Conservation (phyloP, 2,888 invertebrate genomes). For the Brachyopa scutellaris region DNA sequence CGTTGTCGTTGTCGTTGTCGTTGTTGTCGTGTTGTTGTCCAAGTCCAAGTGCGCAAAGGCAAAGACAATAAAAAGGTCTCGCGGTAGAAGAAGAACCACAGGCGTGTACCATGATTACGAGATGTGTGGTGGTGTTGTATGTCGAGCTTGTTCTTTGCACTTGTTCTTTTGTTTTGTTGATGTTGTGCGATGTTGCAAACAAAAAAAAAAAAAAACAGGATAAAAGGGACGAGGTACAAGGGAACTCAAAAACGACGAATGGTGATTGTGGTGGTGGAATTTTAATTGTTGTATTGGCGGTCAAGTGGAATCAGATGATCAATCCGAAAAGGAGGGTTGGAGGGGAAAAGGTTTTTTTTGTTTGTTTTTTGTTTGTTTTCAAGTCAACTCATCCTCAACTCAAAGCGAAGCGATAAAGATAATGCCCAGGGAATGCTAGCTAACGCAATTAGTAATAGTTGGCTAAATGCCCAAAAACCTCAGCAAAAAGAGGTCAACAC, state of each 20-base stretch:
- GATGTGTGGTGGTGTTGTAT: slow-evolving; percentile 63
- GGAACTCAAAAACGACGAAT: background rate
- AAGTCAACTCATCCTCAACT: too few species aligned
- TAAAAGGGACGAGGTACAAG: background rate
- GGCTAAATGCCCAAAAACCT: too few species aligned
- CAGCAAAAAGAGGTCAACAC: too few species aligned
- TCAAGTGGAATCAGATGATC: slow-evolving; percentile 31
- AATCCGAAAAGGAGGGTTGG: background rate
- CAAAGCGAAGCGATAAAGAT: too few species aligned
- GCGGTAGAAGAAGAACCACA: background rate
- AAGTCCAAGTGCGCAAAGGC: too few species aligned
- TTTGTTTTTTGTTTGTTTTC: background rate
- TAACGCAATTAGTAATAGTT: too few species aligned
- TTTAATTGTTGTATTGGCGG: slow-evolving; percentile 47
- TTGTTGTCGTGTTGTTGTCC: too few species aligned
- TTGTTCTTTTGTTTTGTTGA: slow-evolving; percentile 66
- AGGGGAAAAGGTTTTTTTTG: background rate
- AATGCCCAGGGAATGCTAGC: too few species aligned
- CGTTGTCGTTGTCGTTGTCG: slow-evolving; percentile 1
- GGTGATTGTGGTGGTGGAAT: slow-evolving; percentile 11
- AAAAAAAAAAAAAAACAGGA: background rate
- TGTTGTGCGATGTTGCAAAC: slow-evolving; percentile 38
- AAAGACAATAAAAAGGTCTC: background rate
- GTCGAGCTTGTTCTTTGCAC: slow-evolving; percentile 66
- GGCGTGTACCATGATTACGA: slow-evolving; percentile 53